These are phyloP conservation scores for Ciconia boyciana DNA, from an alignment of 2,113 vertebrate genomes.

Conservation along the genomic window DNA sequence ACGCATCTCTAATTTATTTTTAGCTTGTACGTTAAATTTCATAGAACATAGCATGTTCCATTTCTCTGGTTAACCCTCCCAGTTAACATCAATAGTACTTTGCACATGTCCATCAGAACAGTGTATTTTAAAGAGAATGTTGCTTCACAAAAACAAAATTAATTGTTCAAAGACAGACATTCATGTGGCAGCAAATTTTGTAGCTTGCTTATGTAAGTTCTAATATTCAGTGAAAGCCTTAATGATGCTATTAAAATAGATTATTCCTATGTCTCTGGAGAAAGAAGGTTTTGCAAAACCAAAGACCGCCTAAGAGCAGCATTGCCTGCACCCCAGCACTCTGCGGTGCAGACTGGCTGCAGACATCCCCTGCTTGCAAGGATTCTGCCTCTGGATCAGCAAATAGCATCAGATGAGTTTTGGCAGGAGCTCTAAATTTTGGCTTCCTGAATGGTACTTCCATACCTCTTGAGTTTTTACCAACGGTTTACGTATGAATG, in stretches of 20 bases:
- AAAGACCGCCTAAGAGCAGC: not conserved
- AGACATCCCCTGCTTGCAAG: not conserved
- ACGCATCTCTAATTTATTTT: not conserved
- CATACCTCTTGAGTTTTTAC: not conserved
- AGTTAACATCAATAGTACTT: not conserved
- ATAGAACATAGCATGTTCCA: not conserved
- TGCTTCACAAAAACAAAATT: not conserved
- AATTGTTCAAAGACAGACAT: not conserved
- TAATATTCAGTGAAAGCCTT: not conserved
- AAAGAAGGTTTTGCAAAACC: not conserved
- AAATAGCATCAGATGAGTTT: not conserved
- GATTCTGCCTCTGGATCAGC: not conserved
- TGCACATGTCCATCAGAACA: not conserved
- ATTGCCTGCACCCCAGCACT: not conserved
- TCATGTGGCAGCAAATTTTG: not conserved
- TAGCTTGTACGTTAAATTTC: not conserved
- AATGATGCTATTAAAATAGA: not conserved
- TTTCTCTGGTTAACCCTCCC: not conserved
- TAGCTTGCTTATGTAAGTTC: not conserved
- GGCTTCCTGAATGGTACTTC: not conserved
- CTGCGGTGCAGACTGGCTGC: fast-evolving
- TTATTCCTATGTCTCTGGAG: not conserved
- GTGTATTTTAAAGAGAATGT: not conserved
- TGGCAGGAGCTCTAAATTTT: not conserved
- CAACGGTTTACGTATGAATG: not conserved